These are phyloP conservation scores for Metopia argyrocephala DNA, from an alignment of 2,888 invertebrate species.

Conservation along the genomic window DNA sequence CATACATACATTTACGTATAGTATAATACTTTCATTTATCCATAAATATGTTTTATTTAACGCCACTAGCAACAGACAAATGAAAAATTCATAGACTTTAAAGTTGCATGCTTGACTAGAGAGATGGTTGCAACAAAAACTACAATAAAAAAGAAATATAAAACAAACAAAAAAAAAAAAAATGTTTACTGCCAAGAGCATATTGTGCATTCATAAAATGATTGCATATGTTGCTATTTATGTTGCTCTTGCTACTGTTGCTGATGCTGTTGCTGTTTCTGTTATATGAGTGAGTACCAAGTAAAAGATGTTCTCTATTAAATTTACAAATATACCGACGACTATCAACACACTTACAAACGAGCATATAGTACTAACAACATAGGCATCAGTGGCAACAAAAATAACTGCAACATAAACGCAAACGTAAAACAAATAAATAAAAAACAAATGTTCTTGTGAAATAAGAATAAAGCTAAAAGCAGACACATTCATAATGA, in stretches of 20 bases:
- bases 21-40: no score
- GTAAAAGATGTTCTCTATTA: constrained; percentile 31
- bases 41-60: constrained; percentile 69
- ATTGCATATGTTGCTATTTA: neutral
- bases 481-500: constrained; percentile 39
- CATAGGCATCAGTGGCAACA: constrained; percentile 18
- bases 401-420: constrained; percentile 7
- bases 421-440: neutral
- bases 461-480: constrained; percentile 31
- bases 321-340: constrained; percentile 60
- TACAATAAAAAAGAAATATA: neutral
- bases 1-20: neutral
- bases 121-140: constrained; percentile 38
- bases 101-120: constrained; percentile 66
- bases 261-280: neutral
- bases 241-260: neutral
- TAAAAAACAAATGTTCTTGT: neutral
- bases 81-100: constrained; percentile 63
- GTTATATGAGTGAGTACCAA: constrained; percentile 7
- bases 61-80: constrained; percentile 71
- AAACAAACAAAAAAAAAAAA: neutral
- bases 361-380: constrained; percentile 7
- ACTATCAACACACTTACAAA: constrained; percentile 49
- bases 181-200: neutral
- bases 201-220: constrained; percentile 28